Base-by-base conservation (phyloP, 2,888 invertebrate species). In the Hoplodrina blanda region DNA sequence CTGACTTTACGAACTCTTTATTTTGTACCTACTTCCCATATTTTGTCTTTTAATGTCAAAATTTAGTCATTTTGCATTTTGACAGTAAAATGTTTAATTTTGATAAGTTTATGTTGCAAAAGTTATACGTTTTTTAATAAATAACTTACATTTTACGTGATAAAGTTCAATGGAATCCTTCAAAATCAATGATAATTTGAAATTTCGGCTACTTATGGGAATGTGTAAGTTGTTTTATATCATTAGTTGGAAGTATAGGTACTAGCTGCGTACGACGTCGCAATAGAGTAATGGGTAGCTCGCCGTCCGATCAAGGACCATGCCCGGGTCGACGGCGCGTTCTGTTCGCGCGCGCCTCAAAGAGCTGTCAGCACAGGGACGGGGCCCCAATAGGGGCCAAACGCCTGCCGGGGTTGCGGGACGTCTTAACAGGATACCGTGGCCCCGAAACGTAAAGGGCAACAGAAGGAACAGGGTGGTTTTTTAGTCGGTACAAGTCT, bases 51-150 rank as follows among this genome's bases (percentile, higher is more conserved):
- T 17, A 46, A 17, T 17, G 46, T 46, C 15, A 46, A 46, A 17
- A 44, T 44, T 7, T 37, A 37, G 37, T 37, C 44, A 44, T 15
- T 44, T 44, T 44, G 13, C 15, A 10, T 46, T 56, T 62, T 59
- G 79, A 56, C 62, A 60, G 25, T 33, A 41, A 70, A 53, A 52
- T 60, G 30, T 52, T n/a, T 63, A 15, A 64, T 64, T 78, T 67
- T 80, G 80, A 67, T 69, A 80, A 64, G 65, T 76, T 75, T 69
- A 78, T 55, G 52, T 79, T 52, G 17, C 17, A 17, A n/a, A 66
- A 54, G 25, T 33, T 57, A 15, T 50, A 53, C 55, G 33, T 17
- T 20, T 20, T 46, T 55, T 63, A 17, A 46, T 44, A 44, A 15
- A 44, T 15, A 15, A 44, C 13, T 20, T 50, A 41, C 19, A 52